These are phyloP conservation scores for Paracanthobrama guichenoti DNA, from an alignment of 2,113 vertebrate species.

Conservation along the genomic window DNA sequence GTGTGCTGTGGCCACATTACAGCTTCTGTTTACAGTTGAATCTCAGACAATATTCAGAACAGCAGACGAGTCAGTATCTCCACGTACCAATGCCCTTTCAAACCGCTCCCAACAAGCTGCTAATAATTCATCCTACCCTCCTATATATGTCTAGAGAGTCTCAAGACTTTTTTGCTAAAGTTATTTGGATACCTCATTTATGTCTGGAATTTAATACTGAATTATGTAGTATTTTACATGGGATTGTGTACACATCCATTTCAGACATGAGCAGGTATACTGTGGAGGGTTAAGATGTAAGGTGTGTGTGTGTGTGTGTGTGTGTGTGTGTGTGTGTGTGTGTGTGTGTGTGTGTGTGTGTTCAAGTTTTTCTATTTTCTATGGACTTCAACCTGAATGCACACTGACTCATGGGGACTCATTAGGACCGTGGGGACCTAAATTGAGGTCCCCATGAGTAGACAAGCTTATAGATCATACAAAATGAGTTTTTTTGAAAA, in stretches of 20 bases:
- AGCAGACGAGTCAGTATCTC: slow-evolving; percentile 22
- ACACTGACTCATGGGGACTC: too few species aligned
- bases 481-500: neutral
- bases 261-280: neutral
- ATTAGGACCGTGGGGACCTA: too few species aligned
- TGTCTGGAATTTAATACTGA: neutral
- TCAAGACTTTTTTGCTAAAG: neutral
- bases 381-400: too few species aligned
- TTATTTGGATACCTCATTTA: neutral
- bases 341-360: neutral
- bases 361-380: too few species aligned
- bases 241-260: neutral
- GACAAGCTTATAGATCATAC: too few species aligned
- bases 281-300: neutral
- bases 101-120: neutral
- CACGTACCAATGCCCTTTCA: neutral
- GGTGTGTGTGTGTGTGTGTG: neutral
- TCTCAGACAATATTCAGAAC: slow-evolving; percentile 22
- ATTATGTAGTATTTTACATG: slow-evolving; percentile 3
- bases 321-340: neutral
- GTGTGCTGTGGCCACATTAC: slow-evolving; percentile 43
- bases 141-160: neutral
- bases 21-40: slow-evolving; percentile 45
- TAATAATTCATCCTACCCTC: neutral
- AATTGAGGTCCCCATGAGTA: too few species aligned